Conservation (phyloP, 2,888 invertebrate genomes). For the Enchytraeus crypticus region DNA sequence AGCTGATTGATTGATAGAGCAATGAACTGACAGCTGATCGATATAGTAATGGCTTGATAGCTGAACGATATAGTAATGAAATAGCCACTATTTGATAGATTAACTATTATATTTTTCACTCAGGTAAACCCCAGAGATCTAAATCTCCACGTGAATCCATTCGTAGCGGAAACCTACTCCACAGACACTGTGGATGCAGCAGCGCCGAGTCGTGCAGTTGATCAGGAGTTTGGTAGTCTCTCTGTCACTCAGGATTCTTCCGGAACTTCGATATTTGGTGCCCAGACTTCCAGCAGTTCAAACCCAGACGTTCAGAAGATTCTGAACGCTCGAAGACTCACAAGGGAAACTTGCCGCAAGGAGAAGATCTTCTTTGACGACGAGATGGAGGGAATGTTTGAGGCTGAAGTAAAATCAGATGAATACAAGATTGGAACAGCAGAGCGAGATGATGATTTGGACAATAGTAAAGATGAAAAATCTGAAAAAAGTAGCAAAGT, state of each 20-base stretch:
- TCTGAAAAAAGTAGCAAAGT: too few relatives aligned
- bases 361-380: conserved; percentile 44
- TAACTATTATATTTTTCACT: neutral
- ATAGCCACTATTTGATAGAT: too few relatives aligned
- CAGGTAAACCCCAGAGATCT: conserved; percentile 52
- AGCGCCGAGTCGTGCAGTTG: neutral
- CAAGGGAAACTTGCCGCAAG: conserved; percentile 39
- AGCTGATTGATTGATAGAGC: too few relatives aligned
- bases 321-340: conserved; percentile 35
- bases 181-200: neutral
- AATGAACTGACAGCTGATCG: too few relatives aligned
- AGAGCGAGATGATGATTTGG: too few relatives aligned
- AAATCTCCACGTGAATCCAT: conserved; percentile 61
- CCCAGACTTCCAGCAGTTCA: neutral
- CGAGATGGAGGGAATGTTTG: neutral
- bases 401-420: too few relatives aligned
- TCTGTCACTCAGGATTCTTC: neutral
- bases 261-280: neutral
- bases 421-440: too few relatives aligned
- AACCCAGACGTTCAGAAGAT: conserved; percentile 30
- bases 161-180: too few relatives aligned
- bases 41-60: too few relatives aligned
- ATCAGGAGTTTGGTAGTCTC: neutral
- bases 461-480: too few relatives aligned
- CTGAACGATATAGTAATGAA: too few relatives aligned